Conservation (phyloP, 2,113 vertebrate genomes). For the Poeciliopsis retropinna region DNA sequence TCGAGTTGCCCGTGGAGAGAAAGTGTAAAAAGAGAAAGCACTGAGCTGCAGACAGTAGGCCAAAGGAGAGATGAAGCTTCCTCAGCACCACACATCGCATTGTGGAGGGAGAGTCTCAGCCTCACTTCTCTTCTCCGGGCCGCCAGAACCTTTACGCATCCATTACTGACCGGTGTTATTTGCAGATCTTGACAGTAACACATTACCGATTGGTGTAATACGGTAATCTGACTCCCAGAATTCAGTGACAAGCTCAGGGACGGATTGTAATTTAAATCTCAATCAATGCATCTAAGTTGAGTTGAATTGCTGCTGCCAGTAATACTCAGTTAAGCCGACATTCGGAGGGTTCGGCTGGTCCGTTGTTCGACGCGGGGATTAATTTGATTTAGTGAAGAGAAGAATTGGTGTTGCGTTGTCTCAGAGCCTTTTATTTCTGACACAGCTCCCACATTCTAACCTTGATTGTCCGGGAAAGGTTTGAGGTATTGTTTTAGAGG, state of each 20-base stretch:
- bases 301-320: neutral
- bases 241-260: neutral
- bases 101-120: neutral
- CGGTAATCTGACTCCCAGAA: neutral
- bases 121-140: neutral
- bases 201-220: neutral
- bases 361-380: neutral
- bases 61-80: neutral
- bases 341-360: neutral
- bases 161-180: neutral
- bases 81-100: neutral
- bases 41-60: neutral
- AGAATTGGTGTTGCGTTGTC: neutral
- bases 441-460: neutral
- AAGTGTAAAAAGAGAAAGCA: too few species aligned
- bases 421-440: neutral
- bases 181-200: conserved; percentile 6
- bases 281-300: neutral
- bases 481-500: neutral
- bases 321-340: neutral
- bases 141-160: neutral
- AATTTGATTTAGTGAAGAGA: neutral
- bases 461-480: neutral
- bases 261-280: neutral
- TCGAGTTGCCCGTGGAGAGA: too few species aligned